Base-by-base conservation (phyloP, 2,797 vertebrate species). In the Miichthys miiuy region DNA sequence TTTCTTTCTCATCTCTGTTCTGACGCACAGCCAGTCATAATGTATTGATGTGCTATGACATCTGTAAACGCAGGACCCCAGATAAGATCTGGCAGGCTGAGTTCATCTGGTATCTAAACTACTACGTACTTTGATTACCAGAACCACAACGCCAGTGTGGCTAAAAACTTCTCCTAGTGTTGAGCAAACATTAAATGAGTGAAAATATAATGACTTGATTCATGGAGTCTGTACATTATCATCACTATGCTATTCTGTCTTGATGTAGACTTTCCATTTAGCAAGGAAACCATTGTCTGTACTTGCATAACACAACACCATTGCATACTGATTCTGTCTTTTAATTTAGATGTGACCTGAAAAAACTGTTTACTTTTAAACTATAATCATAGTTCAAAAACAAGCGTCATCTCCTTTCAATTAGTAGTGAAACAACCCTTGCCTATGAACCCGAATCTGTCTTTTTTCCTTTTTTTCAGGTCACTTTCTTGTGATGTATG, bases 401-500 rank as follows among this genome's bases (percentile, higher is more conserved):
- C 2, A 21, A 68, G 20, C 46, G 74, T 74, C 55, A 75, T 72
- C 72, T 67, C 27, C 23, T 48, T 25, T 58, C 52, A 69, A 8
- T 62, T 54, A 46, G 23, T 16, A 16, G 42, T 48, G 34, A 75
- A 71, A 77, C 63, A 73, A 42, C 13, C 56, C 14, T 44, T 79
- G 44, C 20, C 58, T 72, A 55, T 85, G 77, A 88, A 89, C 85
- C 75, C 63, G 6, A 88, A 88, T 87, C 69, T 80, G 81, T 90
- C 80, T 70, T 68, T 68, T 44, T 50, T 68, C 17, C 18, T 55
- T 68, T 73, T 89, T 87, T 90, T 48, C 84, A 90, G 91, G 88
- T 91, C 88, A 88, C 12, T 83, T 82, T 87, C 66, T 68, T 77
- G 55, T 94, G 91, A 94, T 91, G 72, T 89, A 92, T 91, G 84